Percentiles rank a stretch among this genome's conserved stretches.
phyloP scores from a whole-genome alignment of 2,797 vertebrate species.

The Rachycentron canadum region DNA sequence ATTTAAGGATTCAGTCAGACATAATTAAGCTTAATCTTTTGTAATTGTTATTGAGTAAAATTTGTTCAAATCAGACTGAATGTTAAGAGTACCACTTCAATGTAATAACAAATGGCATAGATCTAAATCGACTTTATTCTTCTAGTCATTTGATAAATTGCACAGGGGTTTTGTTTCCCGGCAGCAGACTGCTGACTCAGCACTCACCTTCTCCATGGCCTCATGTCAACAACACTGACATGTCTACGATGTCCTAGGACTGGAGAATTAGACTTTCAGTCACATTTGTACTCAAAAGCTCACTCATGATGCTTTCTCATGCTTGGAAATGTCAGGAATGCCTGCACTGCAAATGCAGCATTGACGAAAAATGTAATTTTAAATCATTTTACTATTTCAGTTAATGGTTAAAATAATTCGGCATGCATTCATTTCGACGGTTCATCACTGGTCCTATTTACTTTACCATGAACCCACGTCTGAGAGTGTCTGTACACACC shows the following conservation, averaged over 20 bases:
- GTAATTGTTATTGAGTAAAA: too few species aligned
- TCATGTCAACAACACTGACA: conserved; percentile 1
- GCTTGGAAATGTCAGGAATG: conserved; percentile 10
- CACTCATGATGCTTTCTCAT: background rate
- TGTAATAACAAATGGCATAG: background rate
- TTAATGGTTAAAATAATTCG: background rate
- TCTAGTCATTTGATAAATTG: conserved; percentile 2
- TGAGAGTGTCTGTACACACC: background rate
- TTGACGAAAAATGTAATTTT: background rate
- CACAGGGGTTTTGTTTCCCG: background rate
- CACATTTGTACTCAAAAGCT: background rate
- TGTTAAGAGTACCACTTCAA: too few species aligned
- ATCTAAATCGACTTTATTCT: background rate
- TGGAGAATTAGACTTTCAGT: background rate
- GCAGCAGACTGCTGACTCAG: conserved; percentile 16
- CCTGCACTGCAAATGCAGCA: background rate
- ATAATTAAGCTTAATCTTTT: too few species aligned
- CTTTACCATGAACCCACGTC: background rate
- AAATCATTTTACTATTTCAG: background rate
- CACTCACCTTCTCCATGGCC: background rate
- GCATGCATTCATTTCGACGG: background rate
- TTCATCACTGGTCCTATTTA: background rate
- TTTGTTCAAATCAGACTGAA: too few species aligned
- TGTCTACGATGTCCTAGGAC: background rate
- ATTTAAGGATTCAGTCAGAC: background rate